A percentile compares a stretch with the other conserved stretches of the same genome.
These are phyloP conservation scores for Aurelia aurita complex sp. Pacific DNA, from an alignment of 30 jellyfish, hydroid and myxozoan species.

Conservation along the genomic window DNA sequence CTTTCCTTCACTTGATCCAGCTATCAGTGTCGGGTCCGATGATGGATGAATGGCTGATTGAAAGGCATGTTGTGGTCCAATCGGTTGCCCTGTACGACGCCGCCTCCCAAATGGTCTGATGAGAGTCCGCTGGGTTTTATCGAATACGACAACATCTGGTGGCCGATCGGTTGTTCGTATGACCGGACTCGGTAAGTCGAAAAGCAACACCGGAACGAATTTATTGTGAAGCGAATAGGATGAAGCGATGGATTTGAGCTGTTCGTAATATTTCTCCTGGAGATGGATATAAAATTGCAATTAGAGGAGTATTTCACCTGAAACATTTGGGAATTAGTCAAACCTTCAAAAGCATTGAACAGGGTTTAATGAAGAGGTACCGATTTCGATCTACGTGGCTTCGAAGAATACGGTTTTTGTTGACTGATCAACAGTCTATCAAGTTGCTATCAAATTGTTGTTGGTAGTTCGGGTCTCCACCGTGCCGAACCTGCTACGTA, in stretches of 20 bases:
- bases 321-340: too few relatives aligned
- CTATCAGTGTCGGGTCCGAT: conserved; percentile 21
- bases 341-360: too few relatives aligned
- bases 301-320: too few relatives aligned
- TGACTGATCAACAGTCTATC: too few relatives aligned
- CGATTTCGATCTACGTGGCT: too few relatives aligned
- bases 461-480: too few relatives aligned
- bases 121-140: conserved; percentile 29
- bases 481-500: too few relatives aligned
- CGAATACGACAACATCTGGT: conserved; percentile 69
- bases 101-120: conserved; percentile 51
- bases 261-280: conserved; percentile 80
- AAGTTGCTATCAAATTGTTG: too few relatives aligned
- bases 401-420: too few relatives aligned
- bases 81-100: conserved; percentile 17
- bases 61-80: conserved; percentile 17
- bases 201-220: conserved; percentile 76
- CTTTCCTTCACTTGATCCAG: conserved; percentile 20
- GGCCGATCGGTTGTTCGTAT: conserved; percentile 10
- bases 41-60: conserved; percentile 49
- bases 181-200: conserved; percentile 65
- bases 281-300: too few relatives aligned
- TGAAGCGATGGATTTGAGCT: conserved; percentile 80
- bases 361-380: too few relatives aligned
- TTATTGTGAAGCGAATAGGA: conserved; percentile 79